These are phyloP conservation scores for Struthio camelus DNA, from an alignment of 2,113 vertebrate species.

Conservation along the genomic window DNA sequence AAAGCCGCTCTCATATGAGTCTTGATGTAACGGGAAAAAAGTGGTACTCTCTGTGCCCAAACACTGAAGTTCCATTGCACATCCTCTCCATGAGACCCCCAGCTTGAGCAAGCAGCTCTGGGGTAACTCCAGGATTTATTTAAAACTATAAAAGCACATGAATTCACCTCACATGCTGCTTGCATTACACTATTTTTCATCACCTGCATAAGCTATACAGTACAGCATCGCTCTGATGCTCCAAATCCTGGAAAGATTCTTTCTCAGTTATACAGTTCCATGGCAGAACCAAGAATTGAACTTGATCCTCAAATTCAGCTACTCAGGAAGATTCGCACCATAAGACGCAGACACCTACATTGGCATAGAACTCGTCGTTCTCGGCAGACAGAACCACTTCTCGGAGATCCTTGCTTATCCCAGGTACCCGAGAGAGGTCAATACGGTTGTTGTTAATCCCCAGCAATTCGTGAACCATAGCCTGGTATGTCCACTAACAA, in stretches of 20 bases:
- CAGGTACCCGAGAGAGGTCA: slow-evolving; percentile 91
- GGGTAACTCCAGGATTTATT: fast-evolving
- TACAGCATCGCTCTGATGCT: neutral
- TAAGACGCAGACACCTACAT: slow-evolving; percentile 75
- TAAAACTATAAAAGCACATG: fast-evolving
- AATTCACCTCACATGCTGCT: fast-evolving
- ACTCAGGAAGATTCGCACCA: fast-evolving
- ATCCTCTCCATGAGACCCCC: neutral
- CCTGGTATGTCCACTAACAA: slow-evolving; percentile 96
- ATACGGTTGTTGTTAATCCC: slow-evolving; percentile 97
- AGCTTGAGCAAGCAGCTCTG: neutral
- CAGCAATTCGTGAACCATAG: slow-evolving; percentile 96
- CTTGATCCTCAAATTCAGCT: fast-evolving
- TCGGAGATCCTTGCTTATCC: slow-evolving; percentile 89
- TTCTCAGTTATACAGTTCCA: fast-evolving
- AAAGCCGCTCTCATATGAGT: fast-evolving
- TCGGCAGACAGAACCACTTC: slow-evolving; percentile 96
- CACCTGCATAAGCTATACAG: fast-evolving
- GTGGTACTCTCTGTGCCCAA: neutral
- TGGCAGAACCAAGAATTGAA: neutral
- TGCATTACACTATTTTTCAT: neutral
- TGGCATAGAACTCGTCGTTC: slow-evolving; percentile 96
- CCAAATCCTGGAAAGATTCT: fast-evolving
- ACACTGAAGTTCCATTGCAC: no score
- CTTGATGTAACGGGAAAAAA: no score